Conservation (phyloP, 2,797 vertebrate genomes). For the Lindbergichthys nudifrons region DNA sequence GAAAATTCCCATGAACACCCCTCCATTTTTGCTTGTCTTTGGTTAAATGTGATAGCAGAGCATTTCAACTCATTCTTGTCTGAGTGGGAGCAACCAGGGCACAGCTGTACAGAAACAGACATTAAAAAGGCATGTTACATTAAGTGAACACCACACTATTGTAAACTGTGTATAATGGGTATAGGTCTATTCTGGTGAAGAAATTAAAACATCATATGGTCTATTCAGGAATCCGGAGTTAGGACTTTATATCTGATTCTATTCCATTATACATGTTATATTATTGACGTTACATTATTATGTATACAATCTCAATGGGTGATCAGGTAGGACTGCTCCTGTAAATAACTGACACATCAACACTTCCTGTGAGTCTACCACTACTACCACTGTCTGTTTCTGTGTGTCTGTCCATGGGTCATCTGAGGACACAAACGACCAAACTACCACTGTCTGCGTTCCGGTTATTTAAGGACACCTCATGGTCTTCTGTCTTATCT, state of each 20-base stretch:
- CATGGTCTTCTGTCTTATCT: constrained; percentile 34
- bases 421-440: constrained; percentile 56
- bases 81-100: neutral
- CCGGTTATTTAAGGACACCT: constrained; percentile 64
- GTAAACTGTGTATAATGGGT: constrained; percentile 10
- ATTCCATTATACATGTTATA: constrained; percentile 15
- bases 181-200: constrained; percentile 22
- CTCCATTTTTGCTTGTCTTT: too few relatives aligned
- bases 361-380: constrained; percentile 29
- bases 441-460: too few relatives aligned
- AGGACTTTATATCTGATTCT: constrained; percentile 18
- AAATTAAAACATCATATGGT: constrained; percentile 35
- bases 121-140: constrained; percentile 19
- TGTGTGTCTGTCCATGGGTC: constrained; percentile 18
- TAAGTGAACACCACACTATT: constrained; percentile 29
- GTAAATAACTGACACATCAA: neutral
- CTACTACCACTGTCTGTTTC: constrained; percentile 20
- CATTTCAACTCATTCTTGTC: constrained; percentile 8
- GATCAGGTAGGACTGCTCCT: constrained; percentile 16
- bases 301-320: constrained; percentile 14
- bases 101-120: neutral
- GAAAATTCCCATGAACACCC: too few relatives aligned
- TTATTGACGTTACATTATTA: constrained; percentile 17
- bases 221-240: constrained; percentile 27
- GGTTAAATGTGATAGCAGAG: neutral